Percentiles rank a stretch among this genome's conserved stretches.
These are phyloP conservation scores for Ylistrum balloti DNA, from an alignment of 1,140 invertebrate genomes.

Conservation along the genomic window DNA sequence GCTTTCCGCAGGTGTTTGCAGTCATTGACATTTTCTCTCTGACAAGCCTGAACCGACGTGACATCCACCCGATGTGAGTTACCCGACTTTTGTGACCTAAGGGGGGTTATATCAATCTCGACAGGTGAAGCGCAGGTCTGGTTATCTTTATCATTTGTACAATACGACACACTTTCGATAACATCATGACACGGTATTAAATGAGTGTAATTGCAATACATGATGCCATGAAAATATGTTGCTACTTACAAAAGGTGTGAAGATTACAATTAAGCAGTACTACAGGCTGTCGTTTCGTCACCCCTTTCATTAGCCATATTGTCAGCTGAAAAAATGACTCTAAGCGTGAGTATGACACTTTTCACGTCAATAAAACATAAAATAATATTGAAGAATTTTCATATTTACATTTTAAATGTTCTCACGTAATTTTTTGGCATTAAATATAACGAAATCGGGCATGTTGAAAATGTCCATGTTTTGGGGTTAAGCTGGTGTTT, in stretches of 20 bases:
- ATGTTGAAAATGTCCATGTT: neutral
- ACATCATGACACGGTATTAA: conserved; percentile 18
- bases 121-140: neutral
- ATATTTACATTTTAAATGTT: neutral
- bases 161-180: conserved; percentile 10
- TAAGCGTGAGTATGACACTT: neutral
- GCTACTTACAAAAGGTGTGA: neutral
- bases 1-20: neutral
- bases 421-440: neutral
- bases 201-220: neutral
- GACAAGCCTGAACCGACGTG: neutral
- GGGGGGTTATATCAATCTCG: neutral
- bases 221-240: neutral
- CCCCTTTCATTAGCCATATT: neutral
- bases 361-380: neutral
- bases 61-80: neutral
- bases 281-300: neutral
- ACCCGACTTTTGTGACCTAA: neutral
- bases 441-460: neutral
- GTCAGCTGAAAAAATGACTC: neutral
- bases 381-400: too few species aligned
- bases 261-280: conserved; percentile 6
- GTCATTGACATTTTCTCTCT: neutral
- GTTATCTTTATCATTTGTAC: neutral
- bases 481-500: neutral